phyloP scores from a whole-genome alignment of 2,888 invertebrate genomes.

The Tryphoninae sp. region DNA sequence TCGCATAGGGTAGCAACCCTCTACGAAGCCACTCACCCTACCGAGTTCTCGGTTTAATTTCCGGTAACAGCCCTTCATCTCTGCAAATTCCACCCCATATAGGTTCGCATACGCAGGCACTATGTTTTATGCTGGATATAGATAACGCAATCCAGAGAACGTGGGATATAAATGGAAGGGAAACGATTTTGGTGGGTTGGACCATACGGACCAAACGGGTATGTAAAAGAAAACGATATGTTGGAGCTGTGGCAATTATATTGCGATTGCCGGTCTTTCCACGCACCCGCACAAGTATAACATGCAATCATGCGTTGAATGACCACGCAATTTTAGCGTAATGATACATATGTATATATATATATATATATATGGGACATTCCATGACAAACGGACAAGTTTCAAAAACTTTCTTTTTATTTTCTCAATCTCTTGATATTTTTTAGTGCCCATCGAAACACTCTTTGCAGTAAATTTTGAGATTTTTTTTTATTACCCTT shows the following conservation, averaged over 20 bases:
- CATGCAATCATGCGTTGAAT: background rate
- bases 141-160: conserved; percentile 53
- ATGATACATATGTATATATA: background rate
- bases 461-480: too few species aligned
- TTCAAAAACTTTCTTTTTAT: too few species aligned
- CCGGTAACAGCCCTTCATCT: conserved; percentile 39
- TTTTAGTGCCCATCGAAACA: too few species aligned
- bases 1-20: conserved; percentile 11
- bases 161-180: conserved; percentile 15
- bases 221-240: background rate
- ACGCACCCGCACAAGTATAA: background rate
- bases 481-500: too few species aligned
- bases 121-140: conserved; percentile 52
- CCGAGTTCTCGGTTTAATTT: conserved; percentile 65
- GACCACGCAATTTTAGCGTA: background rate
- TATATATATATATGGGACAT: too few species aligned
- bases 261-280: background rate
- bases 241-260: background rate
- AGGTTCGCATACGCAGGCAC: conserved; percentile 13
- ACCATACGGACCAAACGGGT: background rate
- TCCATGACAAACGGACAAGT: too few species aligned
- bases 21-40: background rate
- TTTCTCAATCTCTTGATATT: too few species aligned
- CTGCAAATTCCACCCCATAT: conserved; percentile 30
- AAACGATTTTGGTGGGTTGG: background rate